Evolutionary conservation across 1,140 invertebrate species (phyloP), one percentile per base, ranked within the genome.

Genomic region (Drosophila novamexicana): DNA sequence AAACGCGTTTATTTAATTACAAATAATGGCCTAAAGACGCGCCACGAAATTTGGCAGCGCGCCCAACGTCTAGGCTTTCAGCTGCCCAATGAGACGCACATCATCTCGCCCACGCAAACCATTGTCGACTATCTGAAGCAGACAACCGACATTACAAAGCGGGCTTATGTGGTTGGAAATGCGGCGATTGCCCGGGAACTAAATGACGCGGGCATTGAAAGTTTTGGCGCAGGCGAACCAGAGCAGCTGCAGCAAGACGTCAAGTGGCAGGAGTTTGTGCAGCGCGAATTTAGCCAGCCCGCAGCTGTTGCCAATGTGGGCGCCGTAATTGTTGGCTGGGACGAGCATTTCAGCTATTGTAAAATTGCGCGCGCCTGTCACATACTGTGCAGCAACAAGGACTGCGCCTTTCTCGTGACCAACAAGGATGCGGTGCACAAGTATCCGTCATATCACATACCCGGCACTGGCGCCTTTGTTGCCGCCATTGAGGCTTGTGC

Each of bases 241-340:
- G 83, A 89, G 1, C 45, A 57, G 8, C 32, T 88, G 6, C 34
- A 49, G 34, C 42, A 42, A 34, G 69, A 50, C 49, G 80, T 67
- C 57, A 73, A 66, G 37, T 89, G 85, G 84, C 68, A 64, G 75
- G 45, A 79, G 37, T 83, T 93, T 42, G 85, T 81, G 3, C 66
- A 93, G 8, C 77, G 93, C 8, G 90, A 91, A 44, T 49, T 88
- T 6, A 73, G 62, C 7, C 49, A 57, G 52, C 89, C 77, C 1
- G 16, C 92, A 94, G 45, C 59, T 12, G 71, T 63, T 3, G 96
- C 97, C 1, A 95, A 98, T 77, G 95, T 99, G 59, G 96, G 95
- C 12, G 97, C 97, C 14, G 98, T 99, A 2, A 93, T 99, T 22
- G 96, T 98, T 39, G 98, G 97, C 18, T 99, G 98, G 93, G 98